Evolutionary conservation across 2,888 invertebrate species (phyloP).

Genomic region (Dusona sp.): DNA sequence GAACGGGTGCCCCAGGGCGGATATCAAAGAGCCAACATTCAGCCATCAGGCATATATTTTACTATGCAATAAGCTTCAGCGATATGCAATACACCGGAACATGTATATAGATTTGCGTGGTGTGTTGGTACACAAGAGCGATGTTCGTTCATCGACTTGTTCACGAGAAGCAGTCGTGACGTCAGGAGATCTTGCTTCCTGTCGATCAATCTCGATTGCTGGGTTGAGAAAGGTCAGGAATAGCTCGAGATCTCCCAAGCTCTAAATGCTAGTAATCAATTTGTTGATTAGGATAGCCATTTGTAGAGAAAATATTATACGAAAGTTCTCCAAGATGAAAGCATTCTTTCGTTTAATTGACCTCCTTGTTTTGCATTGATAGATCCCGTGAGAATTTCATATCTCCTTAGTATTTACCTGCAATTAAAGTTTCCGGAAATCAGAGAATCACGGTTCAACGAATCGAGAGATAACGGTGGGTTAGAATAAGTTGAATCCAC

Average conservation of each 20-base stretch:
- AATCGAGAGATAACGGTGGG: slow-evolving; percentile 1
- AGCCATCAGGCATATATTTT: slow-evolving; percentile 32
- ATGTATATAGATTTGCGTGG: background rate
- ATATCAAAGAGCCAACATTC: slow-evolving; percentile 23
- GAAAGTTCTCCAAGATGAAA: slow-evolving; percentile 3
- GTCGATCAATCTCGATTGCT: slow-evolving; percentile 26
- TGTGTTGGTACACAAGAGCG: slow-evolving; percentile 18
- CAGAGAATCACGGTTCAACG: background rate
- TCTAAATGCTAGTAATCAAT: slow-evolving; percentile 17
- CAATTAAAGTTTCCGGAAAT: slow-evolving; percentile 7
- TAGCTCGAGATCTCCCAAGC: background rate
- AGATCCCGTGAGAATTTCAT: background rate
- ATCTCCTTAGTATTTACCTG: background rate
- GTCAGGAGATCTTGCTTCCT: slow-evolving; percentile 13
- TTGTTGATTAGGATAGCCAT: slow-evolving; percentile 7
- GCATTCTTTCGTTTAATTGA: slow-evolving; percentile 8
- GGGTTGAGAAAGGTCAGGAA: slow-evolving; percentile 3
- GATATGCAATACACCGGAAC: slow-evolving; percentile 49
- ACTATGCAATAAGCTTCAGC: slow-evolving; percentile 21
- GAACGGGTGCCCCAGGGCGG: slow-evolving; percentile 29
- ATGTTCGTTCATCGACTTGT: slow-evolving; percentile 16
- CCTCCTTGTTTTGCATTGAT: slow-evolving; percentile 13
- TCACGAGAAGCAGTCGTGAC: background rate
- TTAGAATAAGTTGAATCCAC: background rate
- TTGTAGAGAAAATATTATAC: background rate